A percentile compares a stretch with the other conserved stretches of the same genome.
phyloP scores from a whole-genome alignment of 2,888 invertebrate genomes.

The Acrocyrtus sp. region DNA sequence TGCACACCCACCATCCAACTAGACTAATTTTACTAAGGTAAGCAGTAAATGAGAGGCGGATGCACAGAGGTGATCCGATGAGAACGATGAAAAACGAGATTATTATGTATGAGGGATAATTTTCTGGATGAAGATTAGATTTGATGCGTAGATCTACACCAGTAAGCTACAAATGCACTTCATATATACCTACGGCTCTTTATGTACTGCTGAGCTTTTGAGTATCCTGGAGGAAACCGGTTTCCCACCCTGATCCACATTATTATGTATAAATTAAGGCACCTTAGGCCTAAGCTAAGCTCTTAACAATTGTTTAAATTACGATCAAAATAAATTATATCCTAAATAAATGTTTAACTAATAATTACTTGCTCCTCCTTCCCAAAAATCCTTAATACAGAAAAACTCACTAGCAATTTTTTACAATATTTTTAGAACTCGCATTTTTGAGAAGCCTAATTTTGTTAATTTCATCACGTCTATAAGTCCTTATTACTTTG shows the following conservation, averaged over 20 bases:
- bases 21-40: too few species aligned
- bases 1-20: not conserved
- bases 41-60: too few species aligned
- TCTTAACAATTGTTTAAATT: conserved; percentile 63
- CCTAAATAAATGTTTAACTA: conserved; percentile 64
- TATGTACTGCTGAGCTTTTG: not conserved
- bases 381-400: too few species aligned
- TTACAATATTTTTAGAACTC: not conserved
- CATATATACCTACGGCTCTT: conserved; percentile 1
- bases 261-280: conserved; percentile 64
- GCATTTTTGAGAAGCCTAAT: too few species aligned
- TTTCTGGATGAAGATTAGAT: too few species aligned
- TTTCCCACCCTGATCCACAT: conserved; percentile 62
- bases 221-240: conserved; percentile 58
- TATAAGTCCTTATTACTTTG: too few species aligned
- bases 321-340: conserved; percentile 64
- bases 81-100: not conserved
- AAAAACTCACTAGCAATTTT: not conserved
- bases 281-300: conserved; percentile 55
- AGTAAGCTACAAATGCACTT: too few species aligned
- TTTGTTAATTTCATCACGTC: too few species aligned
- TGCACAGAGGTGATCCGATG: not conserved
- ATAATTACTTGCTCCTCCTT: conserved; percentile 62
- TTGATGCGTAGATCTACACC: too few species aligned
- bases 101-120: not conserved